Conservation (phyloP, 2,888 invertebrate species). For the Pseudolycoriella hygida region DNA sequence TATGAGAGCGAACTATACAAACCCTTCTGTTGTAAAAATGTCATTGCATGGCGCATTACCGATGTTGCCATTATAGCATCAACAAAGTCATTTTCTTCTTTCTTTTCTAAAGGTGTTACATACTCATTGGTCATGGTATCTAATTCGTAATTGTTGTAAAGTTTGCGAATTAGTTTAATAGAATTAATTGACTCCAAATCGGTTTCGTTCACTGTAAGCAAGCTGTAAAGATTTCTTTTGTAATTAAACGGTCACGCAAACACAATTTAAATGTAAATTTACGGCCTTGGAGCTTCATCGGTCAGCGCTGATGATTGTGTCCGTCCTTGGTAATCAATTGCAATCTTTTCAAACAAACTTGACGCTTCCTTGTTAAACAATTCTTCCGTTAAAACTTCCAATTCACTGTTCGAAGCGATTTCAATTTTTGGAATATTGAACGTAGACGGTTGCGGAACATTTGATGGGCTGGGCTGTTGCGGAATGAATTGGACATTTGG, state of each 20-base stretch:
- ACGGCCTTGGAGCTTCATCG: slow-evolving; percentile 63
- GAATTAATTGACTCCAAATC: slow-evolving; percentile 47
- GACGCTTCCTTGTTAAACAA: slow-evolving; percentile 53
- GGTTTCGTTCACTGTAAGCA: slow-evolving; percentile 43
- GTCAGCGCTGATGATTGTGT: slow-evolving; percentile 47
- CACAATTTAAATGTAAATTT: slow-evolving; percentile 22
- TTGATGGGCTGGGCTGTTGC: background rate
- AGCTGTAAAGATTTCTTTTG: slow-evolving; percentile 30
- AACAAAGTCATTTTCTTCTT: slow-evolving; percentile 63
- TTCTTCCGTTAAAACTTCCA: slow-evolving; percentile 51
- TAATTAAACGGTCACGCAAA: background rate
- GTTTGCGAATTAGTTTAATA: slow-evolving; percentile 48
- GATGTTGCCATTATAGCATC: slow-evolving; percentile 58
- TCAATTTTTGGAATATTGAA: slow-evolving; percentile 30
- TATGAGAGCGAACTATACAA: slow-evolving; percentile 6
- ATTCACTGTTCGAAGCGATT: slow-evolving; percentile 40
- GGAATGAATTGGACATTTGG: background rate
- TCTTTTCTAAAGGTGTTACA: slow-evolving; percentile 52
- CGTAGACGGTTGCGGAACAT: slow-evolving; percentile 12
- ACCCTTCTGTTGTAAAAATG: slow-evolving; percentile 38
- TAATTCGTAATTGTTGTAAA: slow-evolving; percentile 76
- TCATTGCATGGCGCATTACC: slow-evolving; percentile 48
- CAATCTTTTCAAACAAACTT: slow-evolving; percentile 52
- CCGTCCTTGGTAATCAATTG: slow-evolving; percentile 54
- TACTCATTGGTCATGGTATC: slow-evolving; percentile 56